Conservation (phyloP, 2,113 vertebrate genomes). For the Capreolus pygargus region DNA sequence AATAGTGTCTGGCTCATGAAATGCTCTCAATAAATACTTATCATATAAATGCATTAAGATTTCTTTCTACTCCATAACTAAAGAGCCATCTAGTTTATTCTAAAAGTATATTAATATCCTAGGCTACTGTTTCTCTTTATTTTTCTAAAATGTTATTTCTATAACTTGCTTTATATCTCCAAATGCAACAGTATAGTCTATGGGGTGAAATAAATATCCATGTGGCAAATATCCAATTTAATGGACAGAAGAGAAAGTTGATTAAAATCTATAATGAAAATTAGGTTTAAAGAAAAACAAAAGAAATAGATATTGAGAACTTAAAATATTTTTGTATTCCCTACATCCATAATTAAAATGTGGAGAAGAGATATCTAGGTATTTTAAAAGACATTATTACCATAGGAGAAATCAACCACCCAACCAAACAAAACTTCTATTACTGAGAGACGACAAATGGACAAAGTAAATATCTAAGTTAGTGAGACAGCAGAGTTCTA, state of each 20-base stretch:
- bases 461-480: not conserved
- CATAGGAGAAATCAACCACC: not conserved
- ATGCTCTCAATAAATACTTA: not conserved
- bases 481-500: not conserved
- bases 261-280: slow-evolving; percentile 22
- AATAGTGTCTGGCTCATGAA: not conserved
- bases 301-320: not conserved
- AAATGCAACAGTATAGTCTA: not conserved
- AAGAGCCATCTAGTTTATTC: not conserved
- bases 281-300: not conserved
- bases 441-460: not conserved
- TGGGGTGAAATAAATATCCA: not conserved
- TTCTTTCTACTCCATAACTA: not conserved
- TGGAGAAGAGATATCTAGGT: not conserved
- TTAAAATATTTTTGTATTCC: not conserved
- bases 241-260: not conserved
- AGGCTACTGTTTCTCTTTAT: not conserved
- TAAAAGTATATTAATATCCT: not conserved
- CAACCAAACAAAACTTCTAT: not conserved
- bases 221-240: not conserved
- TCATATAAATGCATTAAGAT: not conserved
- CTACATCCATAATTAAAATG: not conserved
- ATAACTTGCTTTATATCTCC: not conserved
- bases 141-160: slow-evolving; percentile 11
- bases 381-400: not conserved